A percentile compares a stretch with the other conserved stretches of the same genome.
phyloP scores from a whole-genome alignment of 1,140 invertebrate species.

The Neodiprion pinetum region DNA sequence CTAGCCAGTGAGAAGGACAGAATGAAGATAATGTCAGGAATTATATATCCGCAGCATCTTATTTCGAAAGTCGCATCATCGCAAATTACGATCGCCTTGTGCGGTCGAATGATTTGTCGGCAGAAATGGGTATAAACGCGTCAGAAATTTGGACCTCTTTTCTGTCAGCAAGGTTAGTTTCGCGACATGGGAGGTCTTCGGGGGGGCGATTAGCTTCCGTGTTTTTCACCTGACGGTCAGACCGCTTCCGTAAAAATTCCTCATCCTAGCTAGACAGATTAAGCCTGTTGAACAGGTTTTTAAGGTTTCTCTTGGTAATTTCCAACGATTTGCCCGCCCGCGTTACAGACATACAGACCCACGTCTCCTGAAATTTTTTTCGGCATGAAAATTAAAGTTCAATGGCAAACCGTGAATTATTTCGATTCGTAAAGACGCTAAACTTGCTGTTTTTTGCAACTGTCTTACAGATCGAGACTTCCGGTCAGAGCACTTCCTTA shows the following conservation, averaged over 20 bases:
- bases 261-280: background rate
- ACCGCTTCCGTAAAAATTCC: background rate
- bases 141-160: too few species aligned
- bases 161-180: background rate
- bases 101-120: background rate
- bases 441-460: background rate
- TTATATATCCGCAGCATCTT: background rate
- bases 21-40: background rate
- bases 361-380: too few species aligned
- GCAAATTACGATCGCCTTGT: slow-evolving; percentile 2
- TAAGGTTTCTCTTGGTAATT: too few species aligned
- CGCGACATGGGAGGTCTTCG: background rate
- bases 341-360: too few species aligned
- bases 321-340: too few species aligned
- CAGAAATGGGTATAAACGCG: background rate
- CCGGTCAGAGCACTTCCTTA: slow-evolving; percentile 32
- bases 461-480: slow-evolving; percentile 51
- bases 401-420: too few species aligned
- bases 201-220: background rate
- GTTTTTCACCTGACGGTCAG: background rate
- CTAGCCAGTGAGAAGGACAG: too few species aligned
- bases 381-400: too few species aligned
- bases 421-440: background rate
- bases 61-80: background rate
- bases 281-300: too few species aligned